A percentile compares a stretch with the other conserved stretches of the same genome.
Evolutionary conservation across 2,888 invertebrate genomes (phyloP).

Genomic region (Apotomis turbidana): DNA sequence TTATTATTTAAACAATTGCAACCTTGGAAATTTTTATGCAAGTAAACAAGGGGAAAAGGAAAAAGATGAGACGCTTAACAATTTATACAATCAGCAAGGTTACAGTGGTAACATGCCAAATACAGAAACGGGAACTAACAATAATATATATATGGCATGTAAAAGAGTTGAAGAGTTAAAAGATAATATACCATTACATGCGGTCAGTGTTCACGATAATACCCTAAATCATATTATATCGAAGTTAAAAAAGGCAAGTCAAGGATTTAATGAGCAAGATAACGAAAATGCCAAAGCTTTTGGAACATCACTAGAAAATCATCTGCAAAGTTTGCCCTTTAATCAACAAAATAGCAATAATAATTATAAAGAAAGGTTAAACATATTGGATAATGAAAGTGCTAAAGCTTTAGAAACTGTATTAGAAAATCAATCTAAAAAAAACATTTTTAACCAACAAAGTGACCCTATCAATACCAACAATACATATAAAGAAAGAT

Average conservation of each 20-base stretch:
- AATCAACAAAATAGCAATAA: neutral
- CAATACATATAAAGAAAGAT: neutral
- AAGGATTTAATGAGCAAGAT: constrained; percentile 1
- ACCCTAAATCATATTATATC: constrained; percentile 2
- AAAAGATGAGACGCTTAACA: neutral
- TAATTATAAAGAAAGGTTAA: neutral
- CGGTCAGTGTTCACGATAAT: neutral
- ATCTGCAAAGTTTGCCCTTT: neutral
- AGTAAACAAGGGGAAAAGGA: constrained; percentile 7
- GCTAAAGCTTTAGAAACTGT: neutral
- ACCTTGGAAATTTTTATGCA: neutral
- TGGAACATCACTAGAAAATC: neutral
- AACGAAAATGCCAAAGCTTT: constrained; percentile 2
- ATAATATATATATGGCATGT: constrained; percentile 3
- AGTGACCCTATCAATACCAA: neutral
- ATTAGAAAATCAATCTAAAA: constrained; percentile 1
- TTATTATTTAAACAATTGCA: constrained; percentile 18
- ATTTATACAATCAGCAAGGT: neutral
- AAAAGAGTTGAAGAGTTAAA: neutral
- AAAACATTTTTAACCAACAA: neutral
- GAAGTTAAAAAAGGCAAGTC: constrained; percentile 6
- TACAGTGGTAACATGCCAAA: neutral
- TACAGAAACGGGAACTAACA: neutral
- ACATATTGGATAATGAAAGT: neutral
- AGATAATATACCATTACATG: neutral